phyloP scores from a whole-genome alignment of 2,113 vertebrate genomes.

The Labeo rohita region DNA sequence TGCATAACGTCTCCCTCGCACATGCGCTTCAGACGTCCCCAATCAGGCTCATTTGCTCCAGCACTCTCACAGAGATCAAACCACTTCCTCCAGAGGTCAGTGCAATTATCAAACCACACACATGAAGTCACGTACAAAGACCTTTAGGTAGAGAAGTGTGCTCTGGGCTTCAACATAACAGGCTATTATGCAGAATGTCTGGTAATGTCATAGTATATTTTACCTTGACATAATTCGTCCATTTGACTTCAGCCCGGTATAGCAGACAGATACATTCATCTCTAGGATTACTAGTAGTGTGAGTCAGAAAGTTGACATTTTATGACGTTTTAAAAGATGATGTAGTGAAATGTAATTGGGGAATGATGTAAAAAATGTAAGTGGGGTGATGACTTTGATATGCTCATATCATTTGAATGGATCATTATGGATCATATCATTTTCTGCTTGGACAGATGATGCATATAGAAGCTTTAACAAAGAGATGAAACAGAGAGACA shows the following conservation, averaged over 20 bases:
- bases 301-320: neutral
- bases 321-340: neutral
- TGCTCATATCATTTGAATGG: neutral
- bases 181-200: neutral
- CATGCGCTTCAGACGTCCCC: conserved; percentile 5
- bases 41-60: conserved; percentile 13
- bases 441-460: neutral
- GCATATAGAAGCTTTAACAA: neutral
- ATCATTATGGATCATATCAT: neutral
- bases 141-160: neutral
- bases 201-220: neutral
- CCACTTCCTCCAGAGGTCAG: conserved; percentile 27
- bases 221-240: neutral
- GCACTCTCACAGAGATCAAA: conserved; percentile 32
- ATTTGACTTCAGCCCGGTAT: neutral
- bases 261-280: neutral
- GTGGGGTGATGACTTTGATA: neutral
- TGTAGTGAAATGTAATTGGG: neutral
- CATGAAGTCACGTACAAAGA: neutral
- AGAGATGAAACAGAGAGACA: neutral
- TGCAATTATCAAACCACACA: neutral
- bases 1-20: conserved; percentile 21
- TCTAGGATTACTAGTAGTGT: neutral
- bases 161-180: neutral
- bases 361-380: neutral